Evolutionary conservation across 2,888 invertebrate species (phyloP), one percentile per base, ranked within the genome.

Genomic region (Mythimna albipuncta): DNA sequence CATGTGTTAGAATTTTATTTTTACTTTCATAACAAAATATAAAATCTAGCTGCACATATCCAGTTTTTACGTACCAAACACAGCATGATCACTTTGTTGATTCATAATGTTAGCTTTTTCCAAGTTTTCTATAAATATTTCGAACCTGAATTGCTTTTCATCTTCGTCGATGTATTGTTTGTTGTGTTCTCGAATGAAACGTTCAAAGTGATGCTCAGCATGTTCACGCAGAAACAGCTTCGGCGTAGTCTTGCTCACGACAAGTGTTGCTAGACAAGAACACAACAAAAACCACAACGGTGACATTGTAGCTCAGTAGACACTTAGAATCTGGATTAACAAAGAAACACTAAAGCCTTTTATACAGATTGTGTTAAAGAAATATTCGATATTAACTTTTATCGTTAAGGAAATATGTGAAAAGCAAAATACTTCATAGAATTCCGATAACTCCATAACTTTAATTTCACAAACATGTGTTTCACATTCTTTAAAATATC

Each of bases 71-170:
- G 0, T 72, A 80, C 82, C 82, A 67, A 69, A 80, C 10, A 35
- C 32, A 58, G 82, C 54, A 44, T 57, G 52, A 19, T 66, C 54
- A 58, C 38, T 66, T 54, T 64, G 47, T 59, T 58, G 10, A 58
- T 80, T 82, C 19, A 69, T 11, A 21, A 7, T 1, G 13, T 71
- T 79, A 10, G 32, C 52, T 13, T 35, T 59, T 47, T 64, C 54
- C 50, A 82, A 63, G 47, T 65, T 83, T 2, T 55, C 59, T 61
- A 44, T 74, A 35, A 82, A 82, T 62, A 82, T 71, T 64, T 72
- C 6, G 16, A 83, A 41, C 7, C 79, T 77, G 11, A 32, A 7
- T 63, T 64, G 64, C 19, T 63, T 83, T 52, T 82, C 77, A 13
- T 57, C 4, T 16, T 74, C 62, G 35, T 58, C 11, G 0, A 9